phyloP scores from a whole-genome alignment of 2,797 vertebrate species.

The Pantherophis vulpinus region DNA sequence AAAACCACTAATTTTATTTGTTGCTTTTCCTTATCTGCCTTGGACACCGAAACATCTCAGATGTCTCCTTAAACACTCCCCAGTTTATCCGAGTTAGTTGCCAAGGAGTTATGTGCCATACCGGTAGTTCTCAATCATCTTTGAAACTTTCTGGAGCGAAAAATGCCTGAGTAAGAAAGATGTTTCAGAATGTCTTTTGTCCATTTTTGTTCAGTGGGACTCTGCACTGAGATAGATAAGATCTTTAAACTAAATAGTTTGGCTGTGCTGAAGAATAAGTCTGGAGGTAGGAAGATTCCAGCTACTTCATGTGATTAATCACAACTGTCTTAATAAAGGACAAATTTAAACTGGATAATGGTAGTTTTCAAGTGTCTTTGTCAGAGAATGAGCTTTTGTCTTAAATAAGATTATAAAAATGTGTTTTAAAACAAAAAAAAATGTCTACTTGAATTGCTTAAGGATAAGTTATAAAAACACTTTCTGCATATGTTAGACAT shows the following conservation, averaged over 20 bases:
- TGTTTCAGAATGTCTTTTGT: background rate
- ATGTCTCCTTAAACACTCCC: background rate
- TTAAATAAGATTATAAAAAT: background rate
- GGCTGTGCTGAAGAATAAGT: background rate
- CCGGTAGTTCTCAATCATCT: background rate
- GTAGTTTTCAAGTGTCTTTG: background rate
- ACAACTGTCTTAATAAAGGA: background rate
- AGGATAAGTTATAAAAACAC: background rate
- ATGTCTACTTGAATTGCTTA: background rate
- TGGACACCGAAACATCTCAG: background rate
- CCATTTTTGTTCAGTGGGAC: background rate
- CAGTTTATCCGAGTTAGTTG: background rate
- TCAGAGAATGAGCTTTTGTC: background rate
- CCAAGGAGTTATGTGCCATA: background rate
- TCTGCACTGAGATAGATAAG: background rate
- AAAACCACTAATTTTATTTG: background rate
- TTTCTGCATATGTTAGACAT: background rate
- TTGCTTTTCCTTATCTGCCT: background rate
- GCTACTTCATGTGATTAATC: background rate
- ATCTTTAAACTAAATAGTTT: background rate
- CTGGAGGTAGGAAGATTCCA: background rate
- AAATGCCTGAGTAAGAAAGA: background rate
- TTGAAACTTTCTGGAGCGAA: background rate
- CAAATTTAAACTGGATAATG: background rate
- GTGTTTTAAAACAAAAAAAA: conserved; percentile 15